These are phyloP conservation scores for Talpa occidentalis DNA, from an alignment of 2,113 vertebrate genomes.

Conservation along the genomic window DNA sequence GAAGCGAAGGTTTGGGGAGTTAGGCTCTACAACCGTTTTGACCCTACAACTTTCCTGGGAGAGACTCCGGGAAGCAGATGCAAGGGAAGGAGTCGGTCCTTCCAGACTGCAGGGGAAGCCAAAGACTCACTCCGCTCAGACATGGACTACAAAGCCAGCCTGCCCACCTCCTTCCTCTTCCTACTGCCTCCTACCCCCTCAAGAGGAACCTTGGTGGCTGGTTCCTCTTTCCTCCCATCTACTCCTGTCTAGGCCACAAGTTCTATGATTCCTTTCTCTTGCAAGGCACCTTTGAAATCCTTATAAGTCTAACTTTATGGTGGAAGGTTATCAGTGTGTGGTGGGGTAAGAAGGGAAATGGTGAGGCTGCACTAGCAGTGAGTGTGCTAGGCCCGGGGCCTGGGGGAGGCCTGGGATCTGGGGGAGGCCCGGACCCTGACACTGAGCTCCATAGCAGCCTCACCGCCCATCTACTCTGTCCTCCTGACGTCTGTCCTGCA, in stretches of 20 bases:
- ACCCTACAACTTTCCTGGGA: not conserved
- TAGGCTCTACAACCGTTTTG: not conserved
- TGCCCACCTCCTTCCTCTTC: not conserved
- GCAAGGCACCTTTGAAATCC: not conserved
- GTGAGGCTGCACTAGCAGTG: too few species aligned
- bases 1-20: not conserved
- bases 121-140: fast-evolving
- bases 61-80: not conserved
- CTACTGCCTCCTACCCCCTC: not conserved
- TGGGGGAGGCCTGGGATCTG: too few species aligned
- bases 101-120: not conserved
- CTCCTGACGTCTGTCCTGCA: not conserved
- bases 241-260: not conserved
- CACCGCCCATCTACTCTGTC: fast-evolving
- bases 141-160: not conserved
- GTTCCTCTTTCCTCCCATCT: not conserved
- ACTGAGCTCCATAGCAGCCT: not conserved
- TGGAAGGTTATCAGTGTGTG: not conserved
- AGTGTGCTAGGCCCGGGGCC: too few species aligned
- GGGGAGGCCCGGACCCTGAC: not conserved
- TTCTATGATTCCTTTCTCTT: not conserved
- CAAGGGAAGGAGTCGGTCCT: not conserved
- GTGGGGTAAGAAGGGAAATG: not conserved
- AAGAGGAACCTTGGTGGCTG: not conserved
- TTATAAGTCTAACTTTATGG: not conserved